A percentile compares a stretch with the other conserved stretches of the same genome.
These are phyloP conservation scores for Gymnopithys bicolor DNA, from an alignment of 2,797 vertebrate genomes.

Conservation along the genomic window DNA sequence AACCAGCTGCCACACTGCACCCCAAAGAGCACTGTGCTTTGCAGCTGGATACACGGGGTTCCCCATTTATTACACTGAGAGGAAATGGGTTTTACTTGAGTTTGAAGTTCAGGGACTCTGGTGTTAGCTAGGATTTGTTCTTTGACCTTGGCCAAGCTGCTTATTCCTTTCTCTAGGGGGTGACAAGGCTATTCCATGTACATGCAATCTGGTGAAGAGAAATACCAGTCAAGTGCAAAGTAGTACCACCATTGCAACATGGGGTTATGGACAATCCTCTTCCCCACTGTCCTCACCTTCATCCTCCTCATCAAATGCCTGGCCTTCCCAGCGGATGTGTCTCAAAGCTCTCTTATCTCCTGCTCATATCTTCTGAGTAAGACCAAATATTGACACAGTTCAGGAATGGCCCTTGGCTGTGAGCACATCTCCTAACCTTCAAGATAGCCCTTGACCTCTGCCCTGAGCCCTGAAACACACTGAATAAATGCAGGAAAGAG, in stretches of 20 bases:
- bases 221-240: background rate
- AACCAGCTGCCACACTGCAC: background rate
- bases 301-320: background rate
- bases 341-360: constrained; percentile 24
- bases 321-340: background rate
- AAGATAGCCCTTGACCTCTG: constrained; percentile 45
- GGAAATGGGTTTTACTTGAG: background rate
- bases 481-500: background rate
- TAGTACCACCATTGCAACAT: background rate
- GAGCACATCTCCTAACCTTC: constrained; percentile 16
- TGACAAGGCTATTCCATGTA: background rate
- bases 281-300: background rate
- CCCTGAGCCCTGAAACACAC: background rate
- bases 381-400: constrained; percentile 57
- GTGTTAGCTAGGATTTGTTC: background rate
- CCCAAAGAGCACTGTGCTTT: background rate
- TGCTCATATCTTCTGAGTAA: background rate
- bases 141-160: background rate
- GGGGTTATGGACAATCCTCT: background rate
- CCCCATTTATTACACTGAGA: background rate
- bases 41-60: background rate
- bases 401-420: constrained; percentile 11
- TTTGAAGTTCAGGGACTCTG: background rate
- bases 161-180: background rate
- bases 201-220: background rate